Evolutionary conservation across 2,888 invertebrate genomes (phyloP).

Genomic region (Sminthurides aquaticus): DNA sequence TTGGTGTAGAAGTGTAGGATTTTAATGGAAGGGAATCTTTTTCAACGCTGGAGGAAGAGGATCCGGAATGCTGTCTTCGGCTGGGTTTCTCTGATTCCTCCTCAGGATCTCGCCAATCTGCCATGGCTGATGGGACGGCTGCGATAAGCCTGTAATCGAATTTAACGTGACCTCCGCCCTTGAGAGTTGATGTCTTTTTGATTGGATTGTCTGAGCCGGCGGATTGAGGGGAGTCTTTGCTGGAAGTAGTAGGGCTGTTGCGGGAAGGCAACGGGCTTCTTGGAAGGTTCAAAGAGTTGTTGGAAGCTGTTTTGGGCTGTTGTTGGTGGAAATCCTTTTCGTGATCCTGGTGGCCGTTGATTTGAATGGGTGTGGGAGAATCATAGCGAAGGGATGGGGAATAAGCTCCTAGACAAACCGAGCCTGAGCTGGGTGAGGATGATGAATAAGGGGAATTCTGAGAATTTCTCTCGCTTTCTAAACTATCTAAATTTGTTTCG

Average conservation of each 20-base stretch:
- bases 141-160: background rate
- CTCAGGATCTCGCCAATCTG: slow-evolving; percentile 1
- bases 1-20: background rate
- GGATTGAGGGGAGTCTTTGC: background rate
- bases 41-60: background rate
- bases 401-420: background rate
- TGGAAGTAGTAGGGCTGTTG: background rate
- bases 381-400: background rate
- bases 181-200: background rate
- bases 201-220: background rate
- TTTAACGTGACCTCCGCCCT: background rate
- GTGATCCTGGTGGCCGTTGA: background rate
- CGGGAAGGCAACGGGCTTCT: background rate
- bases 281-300: background rate
- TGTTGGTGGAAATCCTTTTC: background rate
- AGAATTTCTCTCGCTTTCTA: slow-evolving; percentile 3
- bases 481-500: slow-evolving; percentile 10
- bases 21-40: background rate
- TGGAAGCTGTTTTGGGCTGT: background rate
- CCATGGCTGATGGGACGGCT: slow-evolving; percentile 1
- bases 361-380: slow-evolving; percentile 1
- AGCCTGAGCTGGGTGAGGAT: slow-evolving; percentile 1
- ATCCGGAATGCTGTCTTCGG: background rate
- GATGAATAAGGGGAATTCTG: background rate
- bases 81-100: background rate